A percentile compares a stretch with the other conserved stretches of the same genome.
Conservation (phyloP, 2,113 vertebrate species). For the Danionella cerebrum region DNA sequence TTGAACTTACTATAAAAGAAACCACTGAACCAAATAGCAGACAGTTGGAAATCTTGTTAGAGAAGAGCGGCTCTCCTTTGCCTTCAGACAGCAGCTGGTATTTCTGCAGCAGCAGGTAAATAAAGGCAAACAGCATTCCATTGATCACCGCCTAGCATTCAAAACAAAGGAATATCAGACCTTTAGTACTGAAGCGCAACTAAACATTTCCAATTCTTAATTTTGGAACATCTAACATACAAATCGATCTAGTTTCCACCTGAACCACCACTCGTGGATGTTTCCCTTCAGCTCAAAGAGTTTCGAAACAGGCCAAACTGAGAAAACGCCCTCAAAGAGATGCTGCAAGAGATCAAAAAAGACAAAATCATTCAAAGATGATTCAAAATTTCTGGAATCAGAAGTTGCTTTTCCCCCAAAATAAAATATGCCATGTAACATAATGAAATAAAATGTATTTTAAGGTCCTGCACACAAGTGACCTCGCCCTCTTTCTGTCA, state of each 20-base stretch:
- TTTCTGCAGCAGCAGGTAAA: conserved; percentile 90
- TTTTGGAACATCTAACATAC: conserved; percentile 61
- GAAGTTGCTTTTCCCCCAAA: too few relatives aligned
- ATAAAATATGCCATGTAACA: too few relatives aligned
- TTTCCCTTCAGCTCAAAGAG: conserved; percentile 88
- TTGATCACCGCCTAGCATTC: conserved; percentile 81
- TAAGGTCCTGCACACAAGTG: too few relatives aligned
- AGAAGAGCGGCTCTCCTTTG: conserved; percentile 87
- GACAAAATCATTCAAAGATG: too few relatives aligned
- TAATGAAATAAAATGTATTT: too few relatives aligned
- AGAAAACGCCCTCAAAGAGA: conserved; percentile 88
- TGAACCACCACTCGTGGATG: conserved; percentile 97
- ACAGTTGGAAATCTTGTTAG: conserved; percentile 78
- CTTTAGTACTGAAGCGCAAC: not conserved
- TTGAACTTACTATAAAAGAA: conserved; percentile 85
- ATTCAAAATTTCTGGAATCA: too few relatives aligned
- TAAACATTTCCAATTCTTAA: not conserved
- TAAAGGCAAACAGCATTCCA: conserved; percentile 90
- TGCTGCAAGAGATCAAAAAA: too few relatives aligned
- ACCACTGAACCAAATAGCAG: conserved; percentile 83
- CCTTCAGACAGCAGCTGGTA: conserved; percentile 80
- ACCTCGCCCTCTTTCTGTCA: too few relatives aligned
- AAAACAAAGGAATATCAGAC: not conserved
- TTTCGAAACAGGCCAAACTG: conserved; percentile 87
- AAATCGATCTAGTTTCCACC: conserved; percentile 93